phyloP scores from a whole-genome alignment of 2,888 invertebrate species.

The Allolobophora icterica region DNA sequence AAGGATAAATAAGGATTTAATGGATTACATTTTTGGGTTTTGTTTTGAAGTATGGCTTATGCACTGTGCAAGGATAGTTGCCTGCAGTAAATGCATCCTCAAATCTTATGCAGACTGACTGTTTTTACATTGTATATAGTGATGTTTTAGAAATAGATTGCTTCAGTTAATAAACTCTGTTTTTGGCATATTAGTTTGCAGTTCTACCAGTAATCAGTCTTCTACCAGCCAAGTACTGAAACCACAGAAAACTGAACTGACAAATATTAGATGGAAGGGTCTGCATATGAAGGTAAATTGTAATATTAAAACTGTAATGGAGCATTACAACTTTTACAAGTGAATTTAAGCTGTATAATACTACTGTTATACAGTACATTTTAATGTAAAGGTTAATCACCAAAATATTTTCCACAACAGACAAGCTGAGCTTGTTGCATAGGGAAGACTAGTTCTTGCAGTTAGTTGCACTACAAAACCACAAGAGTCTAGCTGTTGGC shows the following conservation, averaged over 20 bases:
- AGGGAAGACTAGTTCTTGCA: background rate
- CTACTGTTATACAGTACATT: background rate
- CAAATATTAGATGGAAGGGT: background rate
- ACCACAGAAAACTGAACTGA: background rate
- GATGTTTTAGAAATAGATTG: no score
- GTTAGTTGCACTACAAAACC: background rate
- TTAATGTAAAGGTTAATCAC: background rate
- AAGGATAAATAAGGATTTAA: background rate
- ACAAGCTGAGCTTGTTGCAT: background rate
- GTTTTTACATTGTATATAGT: no score
- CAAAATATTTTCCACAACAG: background rate
- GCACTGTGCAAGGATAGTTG: background rate
- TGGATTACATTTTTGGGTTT: background rate
- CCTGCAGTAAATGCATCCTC: background rate
- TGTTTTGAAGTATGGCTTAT: background rate
- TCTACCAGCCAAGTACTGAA: background rate
- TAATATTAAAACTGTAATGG: background rate
- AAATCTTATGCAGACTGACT: background rate
- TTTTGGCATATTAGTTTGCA: background rate
- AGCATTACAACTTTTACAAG: background rate
- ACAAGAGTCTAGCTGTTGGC: background rate
- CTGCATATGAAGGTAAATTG: slow-evolving; percentile 8
- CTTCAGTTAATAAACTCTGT: background rate
- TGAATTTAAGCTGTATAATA: background rate
- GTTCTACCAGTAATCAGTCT: background rate